phyloP scores from a whole-genome alignment of 2,113 vertebrate genomes.

The Plecturocebus donacophilus region DNA sequence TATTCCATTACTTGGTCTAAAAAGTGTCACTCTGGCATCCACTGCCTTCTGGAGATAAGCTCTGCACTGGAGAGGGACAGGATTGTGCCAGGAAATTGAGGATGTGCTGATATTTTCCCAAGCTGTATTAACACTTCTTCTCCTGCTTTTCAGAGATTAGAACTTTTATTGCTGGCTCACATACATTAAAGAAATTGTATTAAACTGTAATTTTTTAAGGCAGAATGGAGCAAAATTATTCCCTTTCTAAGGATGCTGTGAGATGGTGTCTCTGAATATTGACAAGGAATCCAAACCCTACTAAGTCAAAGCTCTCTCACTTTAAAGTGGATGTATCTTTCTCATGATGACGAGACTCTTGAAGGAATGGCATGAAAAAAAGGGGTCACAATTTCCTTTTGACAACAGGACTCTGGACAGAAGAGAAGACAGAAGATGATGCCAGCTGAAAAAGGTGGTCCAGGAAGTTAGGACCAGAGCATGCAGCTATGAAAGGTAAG shows the following conservation, averaged over 20 bases:
- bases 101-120: conserved; percentile 62
- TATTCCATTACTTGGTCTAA: conserved; percentile 37
- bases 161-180: conserved; percentile 76
- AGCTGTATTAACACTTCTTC: conserved; percentile 57
- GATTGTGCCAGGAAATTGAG: conserved; percentile 63
- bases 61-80: not conserved
- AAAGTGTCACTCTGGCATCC: not conserved
- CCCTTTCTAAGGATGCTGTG: not conserved
- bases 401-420: not conserved
- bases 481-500: not conserved
- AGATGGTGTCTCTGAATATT: conserved; percentile 18
- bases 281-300: not conserved
- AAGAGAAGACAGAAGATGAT: not conserved
- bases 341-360: not conserved
- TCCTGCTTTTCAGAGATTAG: conserved; percentile 71
- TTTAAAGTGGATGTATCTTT: not conserved
- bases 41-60: conserved; percentile 62
- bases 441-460: not conserved
- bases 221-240: conserved; percentile 58
- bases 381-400: not conserved
- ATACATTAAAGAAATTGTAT: conserved; percentile 54
- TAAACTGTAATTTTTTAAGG: conserved; percentile 66
- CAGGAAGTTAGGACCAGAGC: not conserved
- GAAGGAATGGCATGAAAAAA: not conserved
- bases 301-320: not conserved